phyloP scores from a whole-genome alignment of 2,797 vertebrate genomes.

The Pantherophis vulpinus region DNA sequence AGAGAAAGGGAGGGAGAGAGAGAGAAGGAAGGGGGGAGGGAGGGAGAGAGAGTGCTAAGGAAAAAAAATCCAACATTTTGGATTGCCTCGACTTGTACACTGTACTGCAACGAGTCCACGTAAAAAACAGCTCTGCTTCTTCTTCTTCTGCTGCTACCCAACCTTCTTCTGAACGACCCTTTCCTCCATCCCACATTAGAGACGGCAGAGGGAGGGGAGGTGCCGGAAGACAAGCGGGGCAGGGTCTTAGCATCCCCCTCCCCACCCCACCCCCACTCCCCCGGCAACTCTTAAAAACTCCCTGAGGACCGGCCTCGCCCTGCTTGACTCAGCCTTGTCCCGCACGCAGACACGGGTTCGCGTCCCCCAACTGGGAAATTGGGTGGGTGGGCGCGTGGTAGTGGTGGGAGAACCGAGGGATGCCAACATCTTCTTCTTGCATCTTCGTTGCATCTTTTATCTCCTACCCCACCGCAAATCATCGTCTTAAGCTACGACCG shows the following conservation, averaged over 20 bases:
- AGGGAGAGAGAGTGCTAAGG: background rate
- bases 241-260: background rate
- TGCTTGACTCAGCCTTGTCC: background rate
- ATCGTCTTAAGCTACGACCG: no score
- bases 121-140: background rate
- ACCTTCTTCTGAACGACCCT: background rate
- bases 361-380: background rate
- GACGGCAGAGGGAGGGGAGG: background rate
- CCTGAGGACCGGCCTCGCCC: background rate
- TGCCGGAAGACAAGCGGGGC: background rate
- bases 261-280: no score
- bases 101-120: background rate
- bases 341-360: background rate
- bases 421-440: background rate
- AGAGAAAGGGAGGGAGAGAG: background rate
- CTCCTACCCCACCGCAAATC: no score
- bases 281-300: background rate
- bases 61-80: background rate
- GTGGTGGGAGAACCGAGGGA: background rate
- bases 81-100: background rate
- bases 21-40: no score
- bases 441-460: no score
- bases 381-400: fast-evolving
- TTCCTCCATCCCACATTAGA: no score
- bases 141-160: background rate